phyloP scores from a whole-genome alignment of 2,113 vertebrate genomes.

The Micronycteris hirsuta region DNA sequence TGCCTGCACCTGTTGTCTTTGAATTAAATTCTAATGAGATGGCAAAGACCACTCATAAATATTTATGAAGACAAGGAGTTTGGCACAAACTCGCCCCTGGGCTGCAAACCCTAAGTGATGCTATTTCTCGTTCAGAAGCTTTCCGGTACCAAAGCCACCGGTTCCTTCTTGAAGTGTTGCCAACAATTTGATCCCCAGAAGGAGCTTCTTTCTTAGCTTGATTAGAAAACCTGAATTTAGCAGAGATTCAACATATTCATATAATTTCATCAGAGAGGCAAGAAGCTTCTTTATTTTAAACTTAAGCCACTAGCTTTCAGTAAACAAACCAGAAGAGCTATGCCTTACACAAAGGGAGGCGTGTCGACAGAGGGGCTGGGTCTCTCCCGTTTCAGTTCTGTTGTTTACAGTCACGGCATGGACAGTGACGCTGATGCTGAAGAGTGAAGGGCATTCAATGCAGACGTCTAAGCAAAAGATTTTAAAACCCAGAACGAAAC shows the following conservation, averaged over 20 bases:
- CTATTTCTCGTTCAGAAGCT: conserved; percentile 51
- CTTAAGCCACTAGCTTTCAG: neutral
- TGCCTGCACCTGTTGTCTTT: conserved; percentile 63
- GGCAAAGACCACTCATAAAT: conserved; percentile 63
- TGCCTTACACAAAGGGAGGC: neutral
- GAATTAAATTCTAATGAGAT: conserved; percentile 68
- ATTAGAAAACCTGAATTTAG: conserved; percentile 5
- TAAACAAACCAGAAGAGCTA: neutral
- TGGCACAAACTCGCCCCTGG: conserved; percentile 36
- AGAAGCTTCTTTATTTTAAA: neutral
- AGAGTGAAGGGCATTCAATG: neutral
- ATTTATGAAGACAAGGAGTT: conserved; percentile 50
- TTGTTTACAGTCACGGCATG: neutral
- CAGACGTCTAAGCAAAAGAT: neutral
- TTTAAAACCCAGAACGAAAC: neutral
- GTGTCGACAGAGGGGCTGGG: neutral
- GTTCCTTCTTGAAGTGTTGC: neutral
- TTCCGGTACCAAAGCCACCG: neutral
- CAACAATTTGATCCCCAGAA: conserved; percentile 32
- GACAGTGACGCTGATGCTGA: neutral
- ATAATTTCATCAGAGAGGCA: neutral
- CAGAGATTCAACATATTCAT: neutral
- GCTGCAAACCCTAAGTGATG: conserved; percentile 41
- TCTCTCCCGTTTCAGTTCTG: no score
- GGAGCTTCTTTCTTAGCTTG: neutral